Base-by-base conservation (phyloP, 2,888 invertebrate genomes). In the Cataglyphis albicans region DNA sequence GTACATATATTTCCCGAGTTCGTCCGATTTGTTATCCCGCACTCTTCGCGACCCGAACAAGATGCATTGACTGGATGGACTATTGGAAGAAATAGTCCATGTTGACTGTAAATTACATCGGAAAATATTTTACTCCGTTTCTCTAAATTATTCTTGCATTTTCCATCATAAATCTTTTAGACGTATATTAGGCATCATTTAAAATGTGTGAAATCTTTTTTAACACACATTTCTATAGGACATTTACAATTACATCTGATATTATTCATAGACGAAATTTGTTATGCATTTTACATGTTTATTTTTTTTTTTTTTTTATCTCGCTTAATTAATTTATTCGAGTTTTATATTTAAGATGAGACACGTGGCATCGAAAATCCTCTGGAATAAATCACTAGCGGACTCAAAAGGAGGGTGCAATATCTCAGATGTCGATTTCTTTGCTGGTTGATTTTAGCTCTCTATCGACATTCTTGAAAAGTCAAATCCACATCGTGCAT, bases 1-100 rank as follows among this genome's bases (percentile, higher is more conserved):
- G 82, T 86, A 85, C 81, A 72, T 86, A 80, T 67, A 86, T 85
- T 80, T 82, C 80, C 83, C 73, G 72, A 41, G 61, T 80, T 55
- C 78, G 64, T 81, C 76, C 84, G 87, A 82, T 87, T 83, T 70
- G 67, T 55, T 75, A 80, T 83, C 59, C 35, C 15, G 38, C 25
- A 29, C 32, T 68, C 72, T 72, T 57, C 44, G 52, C 80, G 25
- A 25, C 25, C 38, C 52, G 48, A 82, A 59, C 44, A 82, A 67
- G 67, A 82, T 61, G 59, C 67, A 76, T 59, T 35, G 38, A 67
- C 76, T 25, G 38, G 38, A 68, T 44, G 32, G 48, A 7, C 48
- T 57, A 78, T 32, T 21, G 44, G 35, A 59, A 68, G 44, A 18
- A 59, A 68, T 48, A 59, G 32, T 44, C 4, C 10, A 35, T 35